Evolutionary conservation across 2,888 invertebrate species (phyloP), one percentile per base, ranked within the genome.

Genomic region (Bombylius major): DNA sequence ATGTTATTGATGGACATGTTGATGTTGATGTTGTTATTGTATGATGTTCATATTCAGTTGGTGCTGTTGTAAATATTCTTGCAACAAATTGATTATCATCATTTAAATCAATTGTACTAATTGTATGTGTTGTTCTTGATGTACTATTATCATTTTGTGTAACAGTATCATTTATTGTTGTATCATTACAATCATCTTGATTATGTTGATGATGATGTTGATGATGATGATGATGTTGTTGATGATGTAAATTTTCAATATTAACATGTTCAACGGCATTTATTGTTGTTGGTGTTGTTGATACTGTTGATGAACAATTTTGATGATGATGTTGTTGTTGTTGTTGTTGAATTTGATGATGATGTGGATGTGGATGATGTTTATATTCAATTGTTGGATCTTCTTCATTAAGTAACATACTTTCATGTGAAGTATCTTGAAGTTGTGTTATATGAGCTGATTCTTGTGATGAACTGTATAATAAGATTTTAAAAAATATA

Each of bases 381-480:
- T 8, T 11, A 42, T 11, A 11, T 42, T 42, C 39, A 11, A 9
- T 11, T 39, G 8, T 8, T 4, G 1, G 9, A 9, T 23, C 51
- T 11, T 59, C 55, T 13, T 62, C 58, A 33, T 60, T 60, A 12
- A 65, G 36, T 11, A 61, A 52, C 0, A 63, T 62, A 32, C 58
- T 63, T 56, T 66, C 67, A 33, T 66, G 65, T 0, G 67, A 67
- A 46, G 63, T 62, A 39, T 67, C 66, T 3, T 63, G 64, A 23
- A 64, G 57, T 53, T 63, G 63, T 51, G 62, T 63, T 32, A 65
- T 48, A 4, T 64, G 58, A 7, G 62, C 56, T 46, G 62, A 61
- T 33, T 64, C 64, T 42, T 54, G 55, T 12, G 45, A 33, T 36
- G 46, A 23, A 51, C 55, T 50, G 12, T 11, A 3, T 23, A 23